Conservation (phyloP, 2,797 vertebrate species). For the Hoplostethus mediterraneus region DNA sequence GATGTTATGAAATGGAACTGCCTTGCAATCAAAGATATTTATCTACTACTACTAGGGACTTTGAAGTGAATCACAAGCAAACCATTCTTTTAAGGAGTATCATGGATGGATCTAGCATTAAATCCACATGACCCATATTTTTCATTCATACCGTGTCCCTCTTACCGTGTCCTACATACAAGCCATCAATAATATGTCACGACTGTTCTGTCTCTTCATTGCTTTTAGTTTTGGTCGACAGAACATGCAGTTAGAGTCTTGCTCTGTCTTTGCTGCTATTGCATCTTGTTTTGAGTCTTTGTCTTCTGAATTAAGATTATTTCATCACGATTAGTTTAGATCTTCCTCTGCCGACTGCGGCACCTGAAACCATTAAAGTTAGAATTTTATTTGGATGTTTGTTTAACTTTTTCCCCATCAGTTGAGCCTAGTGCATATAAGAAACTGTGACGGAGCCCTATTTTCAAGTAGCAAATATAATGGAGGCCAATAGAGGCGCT, state of each 20-base stretch:
- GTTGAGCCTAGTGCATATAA: constrained; percentile 25
- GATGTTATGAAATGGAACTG: constrained; percentile 88
- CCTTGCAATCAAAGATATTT: constrained; percentile 86
- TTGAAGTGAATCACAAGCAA: constrained; percentile 71
- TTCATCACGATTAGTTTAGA: constrained; percentile 11
- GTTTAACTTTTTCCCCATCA: neutral
- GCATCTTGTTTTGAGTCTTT: constrained; percentile 47
- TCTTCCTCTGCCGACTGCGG: neutral
- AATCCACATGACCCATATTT: constrained; percentile 27
- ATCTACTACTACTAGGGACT: constrained; percentile 81
- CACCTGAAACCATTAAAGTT: neutral
- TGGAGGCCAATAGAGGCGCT: neutral
- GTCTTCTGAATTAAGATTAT: constrained; percentile 17
- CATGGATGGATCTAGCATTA: constrained; percentile 45
- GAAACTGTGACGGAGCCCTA: neutral
- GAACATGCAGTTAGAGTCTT: constrained; percentile 40
- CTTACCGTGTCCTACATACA: constrained; percentile 35
- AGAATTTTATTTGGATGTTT: neutral
- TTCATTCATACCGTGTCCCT: constrained; percentile 19
- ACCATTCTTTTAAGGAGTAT: constrained; percentile 58
- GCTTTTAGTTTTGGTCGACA: constrained; percentile 46
- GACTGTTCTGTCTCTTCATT: constrained; percentile 32
- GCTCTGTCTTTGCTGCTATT: constrained; percentile 68
- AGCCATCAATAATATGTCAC: constrained; percentile 20
- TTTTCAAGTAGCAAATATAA: constrained; percentile 7